Conservation (phyloP, 1,140 invertebrate genomes). For the Dryas iulia region DNA sequence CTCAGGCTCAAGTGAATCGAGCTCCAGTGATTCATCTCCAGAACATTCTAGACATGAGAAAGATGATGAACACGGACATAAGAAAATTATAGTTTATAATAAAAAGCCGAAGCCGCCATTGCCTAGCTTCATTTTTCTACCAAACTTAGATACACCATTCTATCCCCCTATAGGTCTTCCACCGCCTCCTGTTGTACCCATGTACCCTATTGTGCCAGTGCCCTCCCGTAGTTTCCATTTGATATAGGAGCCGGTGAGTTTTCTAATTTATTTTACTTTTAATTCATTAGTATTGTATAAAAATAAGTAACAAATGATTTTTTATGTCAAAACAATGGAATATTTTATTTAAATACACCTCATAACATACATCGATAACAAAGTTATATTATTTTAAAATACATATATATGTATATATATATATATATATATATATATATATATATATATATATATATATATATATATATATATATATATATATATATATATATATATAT, state of each 20-base stretch:
- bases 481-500: too few relatives aligned
- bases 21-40: conserved; percentile 29
- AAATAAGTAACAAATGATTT: too few relatives aligned
- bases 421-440: too few relatives aligned
- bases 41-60: conserved; percentile 23
- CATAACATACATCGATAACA: conserved; percentile 4
- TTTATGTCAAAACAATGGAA: too few relatives aligned
- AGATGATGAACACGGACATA: conserved; percentile 52
- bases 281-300: too few relatives aligned
- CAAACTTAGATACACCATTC: conserved; percentile 60
- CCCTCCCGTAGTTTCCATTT: conserved; percentile 48
- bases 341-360: too few relatives aligned
- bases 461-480: too few relatives aligned
- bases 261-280: too few relatives aligned
- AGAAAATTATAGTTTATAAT: conserved; percentile 61
- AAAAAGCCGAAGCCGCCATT: conserved; percentile 59
- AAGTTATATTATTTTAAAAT: background rate
- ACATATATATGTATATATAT: too few relatives aligned
- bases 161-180: conserved; percentile 64
- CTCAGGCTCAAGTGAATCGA: conserved; percentile 35
- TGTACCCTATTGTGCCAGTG: conserved; percentile 65
- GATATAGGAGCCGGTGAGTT: conserved; percentile 40
- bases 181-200: conserved; percentile 53
- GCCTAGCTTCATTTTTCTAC: conserved; percentile 69
- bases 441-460: too few relatives aligned